A percentile compares a stretch with the other conserved stretches of the same genome.
Conservation (phyloP, 2,888 invertebrate species). For the Metallyticus violacea region DNA sequence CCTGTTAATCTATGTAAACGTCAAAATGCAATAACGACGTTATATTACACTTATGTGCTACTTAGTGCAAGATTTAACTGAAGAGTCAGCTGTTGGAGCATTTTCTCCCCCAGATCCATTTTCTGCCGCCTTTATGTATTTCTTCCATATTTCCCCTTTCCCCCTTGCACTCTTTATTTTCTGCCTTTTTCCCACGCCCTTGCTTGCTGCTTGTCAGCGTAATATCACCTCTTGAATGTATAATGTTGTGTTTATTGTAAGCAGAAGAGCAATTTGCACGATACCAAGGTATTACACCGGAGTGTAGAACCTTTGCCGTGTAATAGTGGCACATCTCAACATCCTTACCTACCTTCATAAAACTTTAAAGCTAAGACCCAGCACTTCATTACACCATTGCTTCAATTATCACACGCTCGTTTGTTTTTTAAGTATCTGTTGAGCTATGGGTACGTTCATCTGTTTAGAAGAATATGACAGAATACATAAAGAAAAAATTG, state of each 20-base stretch:
- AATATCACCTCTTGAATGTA: slow-evolving; percentile 22
- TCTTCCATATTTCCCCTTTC: not conserved
- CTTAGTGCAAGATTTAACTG: not conserved
- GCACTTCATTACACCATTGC: too few relatives aligned
- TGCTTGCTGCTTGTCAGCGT: slow-evolving; percentile 5
- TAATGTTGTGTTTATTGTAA: slow-evolving; percentile 23
- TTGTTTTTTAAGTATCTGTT: too few relatives aligned
- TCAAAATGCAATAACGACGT: not conserved
- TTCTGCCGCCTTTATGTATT: not conserved
- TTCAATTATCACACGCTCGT: too few relatives aligned
- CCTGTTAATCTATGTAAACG: too few relatives aligned
- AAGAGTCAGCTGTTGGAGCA: not conserved
- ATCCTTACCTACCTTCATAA: not conserved
- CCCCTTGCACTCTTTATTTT: not conserved
- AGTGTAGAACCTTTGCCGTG: not conserved
- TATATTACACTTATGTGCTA: not conserved
- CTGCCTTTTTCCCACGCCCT: not conserved
- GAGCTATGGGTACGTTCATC: too few relatives aligned
- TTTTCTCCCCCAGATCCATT: not conserved
- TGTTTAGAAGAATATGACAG: too few relatives aligned
- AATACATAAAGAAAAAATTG: too few relatives aligned
- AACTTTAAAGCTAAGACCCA: too few relatives aligned
- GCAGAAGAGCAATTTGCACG: slow-evolving; percentile 26
- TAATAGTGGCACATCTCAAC: not conserved
- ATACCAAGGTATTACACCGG: slow-evolving; percentile 23